phyloP scores from a whole-genome alignment of 2,113 vertebrate species.

The Ochotona curzoniae region DNA sequence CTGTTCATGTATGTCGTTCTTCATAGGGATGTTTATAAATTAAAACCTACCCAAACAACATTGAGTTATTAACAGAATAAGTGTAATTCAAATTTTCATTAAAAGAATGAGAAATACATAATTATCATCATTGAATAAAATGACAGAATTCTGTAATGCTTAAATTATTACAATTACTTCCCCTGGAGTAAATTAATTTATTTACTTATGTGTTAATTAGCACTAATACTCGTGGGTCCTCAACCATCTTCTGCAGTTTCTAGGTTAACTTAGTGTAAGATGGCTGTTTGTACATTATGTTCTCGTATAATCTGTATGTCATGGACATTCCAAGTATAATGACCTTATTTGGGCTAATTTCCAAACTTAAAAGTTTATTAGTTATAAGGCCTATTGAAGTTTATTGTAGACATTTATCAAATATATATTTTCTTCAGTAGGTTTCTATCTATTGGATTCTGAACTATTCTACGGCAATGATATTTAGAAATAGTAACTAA shows the following conservation, averaged over 20 bases:
- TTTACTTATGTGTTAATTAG: neutral
- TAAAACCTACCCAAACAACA: neutral
- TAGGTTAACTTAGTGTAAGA: neutral
- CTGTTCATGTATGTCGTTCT: neutral
- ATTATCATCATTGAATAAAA: neutral
- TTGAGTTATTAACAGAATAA: neutral
- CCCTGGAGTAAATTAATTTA: neutral
- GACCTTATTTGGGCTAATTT: neutral
- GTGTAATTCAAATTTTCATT: neutral
- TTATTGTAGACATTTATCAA: neutral
- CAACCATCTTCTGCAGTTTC: neutral
- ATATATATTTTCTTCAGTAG: neutral
- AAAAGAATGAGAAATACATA: neutral
- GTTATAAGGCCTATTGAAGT: neutral
- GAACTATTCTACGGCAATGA: neutral
- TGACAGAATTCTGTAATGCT: neutral
- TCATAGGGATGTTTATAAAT: neutral
- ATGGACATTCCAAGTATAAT: neutral
- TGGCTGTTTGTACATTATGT: neutral
- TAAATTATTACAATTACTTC: neutral
- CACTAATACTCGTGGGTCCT: neutral
- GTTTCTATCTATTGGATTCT: neutral
- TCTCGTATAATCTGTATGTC: neutral
- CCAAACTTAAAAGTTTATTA: neutral
- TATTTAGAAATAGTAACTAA: slow-evolving; percentile 5